These are phyloP conservation scores for Eretmochelys imbricata DNA, from an alignment of 2,113 vertebrate genomes.

Conservation along the genomic window DNA sequence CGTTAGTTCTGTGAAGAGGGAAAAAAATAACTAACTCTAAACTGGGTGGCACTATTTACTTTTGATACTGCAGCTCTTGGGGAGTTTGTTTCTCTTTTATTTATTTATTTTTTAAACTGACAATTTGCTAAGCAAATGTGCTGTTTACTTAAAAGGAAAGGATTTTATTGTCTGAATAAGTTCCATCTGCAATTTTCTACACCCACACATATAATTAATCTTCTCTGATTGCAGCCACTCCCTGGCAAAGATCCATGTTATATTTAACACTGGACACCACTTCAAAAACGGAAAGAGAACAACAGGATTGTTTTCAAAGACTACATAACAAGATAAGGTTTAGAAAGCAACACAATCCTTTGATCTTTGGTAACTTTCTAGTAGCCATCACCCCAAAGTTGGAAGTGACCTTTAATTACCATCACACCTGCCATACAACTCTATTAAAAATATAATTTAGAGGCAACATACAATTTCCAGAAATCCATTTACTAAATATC, in stretches of 20 bases:
- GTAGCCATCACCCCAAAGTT: not conserved
- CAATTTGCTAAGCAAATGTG: constrained; percentile 32
- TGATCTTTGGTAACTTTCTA: constrained; percentile 26
- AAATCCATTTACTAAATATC: not conserved
- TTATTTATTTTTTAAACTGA: not conserved
- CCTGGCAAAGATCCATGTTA: constrained; percentile 51
- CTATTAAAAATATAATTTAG: not conserved
- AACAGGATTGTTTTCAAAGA: constrained; percentile 62
- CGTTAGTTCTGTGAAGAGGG: not conserved
- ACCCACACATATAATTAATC: constrained; percentile 63
- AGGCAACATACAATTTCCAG: not conserved
- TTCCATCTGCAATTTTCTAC: constrained; percentile 63
- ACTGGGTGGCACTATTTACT: not conserved
- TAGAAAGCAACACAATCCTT: constrained; percentile 50
- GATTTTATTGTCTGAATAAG: constrained; percentile 50
- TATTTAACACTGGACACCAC: constrained; percentile 54
- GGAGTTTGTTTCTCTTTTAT: not conserved
- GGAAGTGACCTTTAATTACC: constrained; percentile 22
- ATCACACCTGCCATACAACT: not conserved
- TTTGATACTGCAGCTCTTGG: not conserved
- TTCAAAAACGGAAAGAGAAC: constrained; percentile 37
- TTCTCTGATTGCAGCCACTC: constrained; percentile 61
- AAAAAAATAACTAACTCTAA: not conserved
- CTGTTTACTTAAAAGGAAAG: constrained; percentile 39
- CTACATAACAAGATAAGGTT: constrained; percentile 45